Percentiles rank a stretch among this genome's conserved stretches.
These are phyloP conservation scores for Phymanthus crucifer DNA, from an alignment of 92 coral and sea anemone species.

Conservation along the genomic window DNA sequence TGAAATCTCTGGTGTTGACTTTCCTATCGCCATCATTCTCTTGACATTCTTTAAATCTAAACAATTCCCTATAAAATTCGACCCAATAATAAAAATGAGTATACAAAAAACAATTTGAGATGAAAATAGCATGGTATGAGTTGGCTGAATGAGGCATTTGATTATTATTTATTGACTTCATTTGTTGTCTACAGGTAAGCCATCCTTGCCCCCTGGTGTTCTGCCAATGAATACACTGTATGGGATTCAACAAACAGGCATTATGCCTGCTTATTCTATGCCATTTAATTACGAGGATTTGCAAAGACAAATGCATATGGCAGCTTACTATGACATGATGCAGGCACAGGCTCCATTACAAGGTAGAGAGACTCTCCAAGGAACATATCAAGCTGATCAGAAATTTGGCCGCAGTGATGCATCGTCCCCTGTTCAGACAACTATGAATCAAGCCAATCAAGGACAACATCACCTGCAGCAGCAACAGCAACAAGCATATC, in stretches of 20 bases:
- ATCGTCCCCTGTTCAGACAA: constrained; percentile 83
- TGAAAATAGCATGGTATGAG: too few relatives aligned
- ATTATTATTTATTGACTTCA: too few relatives aligned
- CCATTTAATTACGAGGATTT: constrained; percentile 82
- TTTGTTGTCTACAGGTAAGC: constrained; percentile 62
- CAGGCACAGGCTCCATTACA: constrained; percentile 57
- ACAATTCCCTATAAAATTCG: too few relatives aligned
- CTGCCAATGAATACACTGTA: constrained; percentile 65
- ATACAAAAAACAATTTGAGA: too few relatives aligned
- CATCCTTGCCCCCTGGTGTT: constrained; percentile 90
- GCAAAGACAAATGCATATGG: constrained; percentile 67
- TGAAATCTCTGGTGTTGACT: too few relatives aligned
- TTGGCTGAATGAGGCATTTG: too few relatives aligned
- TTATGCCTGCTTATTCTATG: constrained; percentile 77
- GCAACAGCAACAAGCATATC: constrained; percentile 69
- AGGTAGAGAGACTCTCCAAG: constrained; percentile 68
- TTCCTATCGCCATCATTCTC: too few relatives aligned
- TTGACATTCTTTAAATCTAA: too few relatives aligned
- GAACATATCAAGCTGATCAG: constrained; percentile 71
- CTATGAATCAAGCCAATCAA: constrained; percentile 70
- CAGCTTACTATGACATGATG: constrained; percentile 80
- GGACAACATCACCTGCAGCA: constrained; percentile 76
- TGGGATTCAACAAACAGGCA: constrained; percentile 83
- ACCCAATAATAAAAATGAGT: too few relatives aligned
- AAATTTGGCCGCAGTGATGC: constrained; percentile 93